Base-by-base conservation (phyloP, 2,797 vertebrate genomes). In the Yasuhikotakia modesta region DNA sequence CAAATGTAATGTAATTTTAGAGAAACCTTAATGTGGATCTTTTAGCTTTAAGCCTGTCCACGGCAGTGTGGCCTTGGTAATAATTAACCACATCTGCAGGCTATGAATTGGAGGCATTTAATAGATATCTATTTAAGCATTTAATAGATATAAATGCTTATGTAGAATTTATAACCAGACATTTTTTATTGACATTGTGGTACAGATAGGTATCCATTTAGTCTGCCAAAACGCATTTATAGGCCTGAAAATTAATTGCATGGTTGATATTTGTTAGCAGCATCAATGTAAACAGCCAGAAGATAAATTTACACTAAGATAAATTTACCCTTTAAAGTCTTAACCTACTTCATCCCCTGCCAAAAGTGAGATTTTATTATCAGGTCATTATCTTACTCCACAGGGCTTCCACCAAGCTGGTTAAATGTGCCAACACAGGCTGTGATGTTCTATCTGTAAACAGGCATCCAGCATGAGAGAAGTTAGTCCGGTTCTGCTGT, bases 381-480 rank as follows among this genome's bases (percentile, higher is more conserved):
- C 24, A 35, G 65, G 73, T 13, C 48, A 75, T 21, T 65, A 43
- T 61, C 30, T 76, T 35, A 76, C 65, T 52, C 64, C 32, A 16
- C 55, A 17, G 30, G 19, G 64, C 19, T 13, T 64, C 17, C 70
- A 30, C 27, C 13, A 64, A 57, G 57, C 65, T 63, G 24, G 55
- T 64, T 64, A 80, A 80, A 70, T 75, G 48, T 70, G n/a, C 11
- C 58, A 70, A 57, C 58, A 46, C 67, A 63, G 22, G 32, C 22
- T 69, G 27, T 80, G 65, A 80, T 74, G 46, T 74, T 19, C 19
- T 17, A 6, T 35, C 50, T 66, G 32, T 27, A 24, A 27, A 61
- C 65, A 69, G 39, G 27, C 43, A 60, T 50, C 14, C 12, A 57
- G 21, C 22, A 45, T 14, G 17, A 53, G 12, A 30, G 17, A 45